Percentiles rank a stretch among this genome's conserved stretches.
These are phyloP conservation scores for Maconellicoccus hirsutus DNA, from an alignment of 1,140 invertebrate species.

Conservation along the genomic window DNA sequence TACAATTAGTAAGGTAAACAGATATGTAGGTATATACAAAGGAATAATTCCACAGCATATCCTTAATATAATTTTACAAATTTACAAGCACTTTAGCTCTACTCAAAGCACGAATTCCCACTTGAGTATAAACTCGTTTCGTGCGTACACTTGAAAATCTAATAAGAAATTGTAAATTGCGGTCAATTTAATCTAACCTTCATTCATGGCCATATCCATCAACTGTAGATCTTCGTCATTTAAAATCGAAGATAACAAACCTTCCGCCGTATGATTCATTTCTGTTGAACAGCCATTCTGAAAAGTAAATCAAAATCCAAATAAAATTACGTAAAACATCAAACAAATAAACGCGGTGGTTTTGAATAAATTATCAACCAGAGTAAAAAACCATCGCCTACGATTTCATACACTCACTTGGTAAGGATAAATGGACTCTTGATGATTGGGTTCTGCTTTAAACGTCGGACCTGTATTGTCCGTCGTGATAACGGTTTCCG, in stretches of 20 bases:
- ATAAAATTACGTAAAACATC: constrained; percentile 4
- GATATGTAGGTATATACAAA: no score
- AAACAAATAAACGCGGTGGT: neutral
- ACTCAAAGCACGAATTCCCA: no score
- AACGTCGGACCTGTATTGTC: neutral
- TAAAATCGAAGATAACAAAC: constrained; percentile 70
- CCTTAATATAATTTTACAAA: no score
- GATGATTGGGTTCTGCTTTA: constrained; percentile 12
- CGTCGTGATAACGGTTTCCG: neutral
- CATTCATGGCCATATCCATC: constrained; percentile 74
- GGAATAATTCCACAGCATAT: no score
- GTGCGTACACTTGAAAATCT: neutral
- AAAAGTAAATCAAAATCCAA: neutral
- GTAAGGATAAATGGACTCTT: constrained; percentile 12
- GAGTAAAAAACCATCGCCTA: no score
- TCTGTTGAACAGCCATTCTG: constrained; percentile 33
- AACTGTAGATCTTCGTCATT: constrained; percentile 77
- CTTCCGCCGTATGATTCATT: constrained; percentile 62
- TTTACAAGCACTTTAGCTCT: no score
- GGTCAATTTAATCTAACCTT: constrained; percentile 10
- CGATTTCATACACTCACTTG: neutral
- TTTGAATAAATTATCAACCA: neutral
- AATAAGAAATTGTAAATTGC: neutral
- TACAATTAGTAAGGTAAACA: no score
- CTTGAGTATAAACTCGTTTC: neutral